Base-by-base conservation (phyloP, 2,888 invertebrate species). In the Amiota communis region DNA sequence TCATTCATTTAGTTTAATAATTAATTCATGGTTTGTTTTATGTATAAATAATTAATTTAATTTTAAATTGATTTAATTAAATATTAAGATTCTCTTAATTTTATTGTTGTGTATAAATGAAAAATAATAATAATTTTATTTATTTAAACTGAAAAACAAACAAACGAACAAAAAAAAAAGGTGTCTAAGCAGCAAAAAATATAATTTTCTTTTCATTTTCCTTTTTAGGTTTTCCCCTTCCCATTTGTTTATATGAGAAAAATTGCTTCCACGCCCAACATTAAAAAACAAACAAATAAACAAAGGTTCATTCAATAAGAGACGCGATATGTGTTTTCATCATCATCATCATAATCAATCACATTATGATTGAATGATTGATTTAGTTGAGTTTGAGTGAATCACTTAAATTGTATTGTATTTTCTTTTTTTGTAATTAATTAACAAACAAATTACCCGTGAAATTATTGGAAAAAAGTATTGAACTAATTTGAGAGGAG, bases 221-320 rank as follows among this genome's bases (percentile, higher is more conserved):
- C 10, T n/a, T n/a, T n/a, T 12, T 71, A 12, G 56, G 23, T 63
- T 59, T 46, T 64, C 64, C 13, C 3, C 13, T 10, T 6, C 15
- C 12, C 6, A 3, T 15, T 64, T 12, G 10, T 11, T 64, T 59
- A 36, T 47, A 56, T 70, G 49, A 23, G n/a, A 20, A 76, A 76
- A 80, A 80, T 79, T 82, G 80, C 81, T 80, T 83, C 81, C 36
- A 36, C 36, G 36, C 36, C 36, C 36, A 36, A 36, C 6, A 36
- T 0, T 4, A 36, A 36, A 36, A 36, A 2, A 36, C 36, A 17
- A 59, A 59, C 17, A 20, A 59, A 20, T 17, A 59, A n/a, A 15
- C 8, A 17, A n/a, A 11, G 17, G 17, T 20, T 17, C 20, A 59
- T 20, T 17, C 20, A 59, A 59, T 17, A 59, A 20, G 59, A 36